Conservation (phyloP, 2,113 vertebrate genomes). For the Scophthalmus maximus region DNA sequence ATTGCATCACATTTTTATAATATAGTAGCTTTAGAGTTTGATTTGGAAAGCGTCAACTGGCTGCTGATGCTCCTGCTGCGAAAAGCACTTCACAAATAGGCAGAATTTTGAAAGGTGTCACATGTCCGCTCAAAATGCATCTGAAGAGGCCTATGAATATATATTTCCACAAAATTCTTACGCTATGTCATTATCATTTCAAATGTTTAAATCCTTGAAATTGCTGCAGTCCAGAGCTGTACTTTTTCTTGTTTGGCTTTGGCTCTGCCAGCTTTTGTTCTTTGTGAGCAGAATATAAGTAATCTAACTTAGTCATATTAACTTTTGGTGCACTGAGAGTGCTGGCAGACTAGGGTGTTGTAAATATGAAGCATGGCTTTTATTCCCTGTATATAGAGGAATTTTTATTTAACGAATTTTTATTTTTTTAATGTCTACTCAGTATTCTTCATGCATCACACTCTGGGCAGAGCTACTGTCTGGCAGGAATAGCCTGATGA, state of each 20-base stretch:
- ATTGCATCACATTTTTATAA: not conserved
- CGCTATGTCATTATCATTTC: conserved; percentile 26
- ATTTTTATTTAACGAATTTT: conserved; percentile 6
- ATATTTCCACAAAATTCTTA: conserved; percentile 40
- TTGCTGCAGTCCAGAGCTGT: conserved; percentile 9
- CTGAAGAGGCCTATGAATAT: conserved; percentile 32
- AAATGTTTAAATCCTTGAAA: conserved; percentile 50
- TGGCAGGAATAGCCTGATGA: conserved; percentile 9
- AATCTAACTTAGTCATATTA: conserved; percentile 25
- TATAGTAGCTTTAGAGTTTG: not conserved
- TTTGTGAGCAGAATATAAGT: conserved; percentile 15
- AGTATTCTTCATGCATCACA: conserved; percentile 46
- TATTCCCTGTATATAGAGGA: conserved; percentile 1
- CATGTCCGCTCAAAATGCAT: conserved; percentile 31
- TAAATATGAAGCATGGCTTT: conserved; percentile 32
- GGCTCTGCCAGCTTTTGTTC: not conserved
- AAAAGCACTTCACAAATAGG: conserved; percentile 38
- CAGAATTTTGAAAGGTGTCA: conserved; percentile 39
- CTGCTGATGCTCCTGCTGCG: conserved; percentile 19
- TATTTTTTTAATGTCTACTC: conserved; percentile 10
- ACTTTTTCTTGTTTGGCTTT: not conserved
- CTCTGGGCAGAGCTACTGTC: conserved; percentile 23
- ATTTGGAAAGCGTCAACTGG: not conserved
- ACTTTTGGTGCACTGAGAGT: conserved; percentile 1
- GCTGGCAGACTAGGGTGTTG: conserved; percentile 1